Evolutionary conservation across 2,113 vertebrate species (phyloP).

Genomic region (Perca schrenkii): DNA sequence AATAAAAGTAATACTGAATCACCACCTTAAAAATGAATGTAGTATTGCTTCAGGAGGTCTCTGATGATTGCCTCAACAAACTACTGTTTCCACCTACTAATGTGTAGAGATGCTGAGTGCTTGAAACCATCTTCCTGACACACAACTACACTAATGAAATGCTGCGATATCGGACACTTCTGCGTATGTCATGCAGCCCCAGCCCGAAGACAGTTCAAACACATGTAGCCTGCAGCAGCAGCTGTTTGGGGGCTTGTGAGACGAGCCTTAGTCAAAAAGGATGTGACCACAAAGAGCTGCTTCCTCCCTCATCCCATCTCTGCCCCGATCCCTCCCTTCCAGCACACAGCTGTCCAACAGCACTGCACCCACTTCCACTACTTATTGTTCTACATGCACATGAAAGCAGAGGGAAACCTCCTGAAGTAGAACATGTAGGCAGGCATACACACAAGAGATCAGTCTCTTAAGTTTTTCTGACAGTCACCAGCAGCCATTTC

Average conservation of each 20-base stretch:
- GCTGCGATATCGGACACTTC: conserved; percentile 14
- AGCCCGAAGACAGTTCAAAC: conserved; percentile 30
- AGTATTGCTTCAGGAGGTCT: neutral
- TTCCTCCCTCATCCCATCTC: conserved; percentile 82
- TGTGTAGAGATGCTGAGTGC: neutral
- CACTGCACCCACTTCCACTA: conserved; percentile 66
- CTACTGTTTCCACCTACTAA: neutral
- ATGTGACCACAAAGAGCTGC: conserved; percentile 81
- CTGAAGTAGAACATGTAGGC: conserved; percentile 20
- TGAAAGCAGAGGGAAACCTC: conserved; percentile 45
- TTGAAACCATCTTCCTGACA: neutral
- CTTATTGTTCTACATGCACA: conserved; percentile 74
- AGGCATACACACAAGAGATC: conserved; percentile 22
- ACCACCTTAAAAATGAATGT: neutral
- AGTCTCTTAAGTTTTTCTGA: conserved; percentile 7
- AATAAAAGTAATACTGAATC: neutral
- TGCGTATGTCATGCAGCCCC: neutral
- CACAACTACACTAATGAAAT: neutral
- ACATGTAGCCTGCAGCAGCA: conserved; percentile 64
- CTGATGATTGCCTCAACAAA: neutral
- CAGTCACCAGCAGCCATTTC: conserved; percentile 33
- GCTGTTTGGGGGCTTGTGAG: conserved; percentile 78
- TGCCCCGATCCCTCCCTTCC: conserved; percentile 72
- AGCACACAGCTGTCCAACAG: conserved; percentile 81
- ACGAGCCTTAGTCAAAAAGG: conserved; percentile 72